These are phyloP conservation scores for Eupithecia abbreviata DNA, from an alignment of 2,888 invertebrate genomes.

Conservation along the genomic window DNA sequence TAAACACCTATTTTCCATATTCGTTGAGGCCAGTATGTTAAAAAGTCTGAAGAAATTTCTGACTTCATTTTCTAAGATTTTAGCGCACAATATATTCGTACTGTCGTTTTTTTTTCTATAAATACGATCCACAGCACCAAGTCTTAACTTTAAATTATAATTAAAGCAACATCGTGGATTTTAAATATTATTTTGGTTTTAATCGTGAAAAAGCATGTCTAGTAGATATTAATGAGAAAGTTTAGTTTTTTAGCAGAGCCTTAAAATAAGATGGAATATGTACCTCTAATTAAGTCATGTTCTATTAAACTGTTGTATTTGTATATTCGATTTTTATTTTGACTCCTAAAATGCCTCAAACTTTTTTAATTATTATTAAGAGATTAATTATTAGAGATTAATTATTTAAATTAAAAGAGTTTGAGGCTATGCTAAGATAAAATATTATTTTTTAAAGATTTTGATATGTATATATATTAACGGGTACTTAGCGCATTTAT, in stretches of 20 bases:
- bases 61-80: neutral
- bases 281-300: slow-evolving; percentile 38
- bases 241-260: slow-evolving; percentile 37
- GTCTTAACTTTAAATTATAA: slow-evolving; percentile 22
- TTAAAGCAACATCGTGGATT: slow-evolving; percentile 28
- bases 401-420: too few relatives aligned
- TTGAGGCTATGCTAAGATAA: too few relatives aligned
- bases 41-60: neutral
- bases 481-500: too few relatives aligned
- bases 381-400: too few relatives aligned
- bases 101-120: neutral
- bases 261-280: slow-evolving; percentile 35
- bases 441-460: too few relatives aligned
- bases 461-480: too few relatives aligned
- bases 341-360: neutral
- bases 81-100: neutral
- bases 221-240: slow-evolving; percentile 26
- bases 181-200: slow-evolving; percentile 25
- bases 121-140: slow-evolving; percentile 9
- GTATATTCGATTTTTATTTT: slow-evolving; percentile 21
- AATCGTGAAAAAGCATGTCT: slow-evolving; percentile 28
- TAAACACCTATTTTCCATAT: neutral
- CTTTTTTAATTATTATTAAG: neutral
- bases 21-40: neutral
- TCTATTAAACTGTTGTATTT: slow-evolving; percentile 48